Base-by-base conservation (phyloP, 53 echinoderm and acorn worm species). In the Actinopyga echinites region DNA sequence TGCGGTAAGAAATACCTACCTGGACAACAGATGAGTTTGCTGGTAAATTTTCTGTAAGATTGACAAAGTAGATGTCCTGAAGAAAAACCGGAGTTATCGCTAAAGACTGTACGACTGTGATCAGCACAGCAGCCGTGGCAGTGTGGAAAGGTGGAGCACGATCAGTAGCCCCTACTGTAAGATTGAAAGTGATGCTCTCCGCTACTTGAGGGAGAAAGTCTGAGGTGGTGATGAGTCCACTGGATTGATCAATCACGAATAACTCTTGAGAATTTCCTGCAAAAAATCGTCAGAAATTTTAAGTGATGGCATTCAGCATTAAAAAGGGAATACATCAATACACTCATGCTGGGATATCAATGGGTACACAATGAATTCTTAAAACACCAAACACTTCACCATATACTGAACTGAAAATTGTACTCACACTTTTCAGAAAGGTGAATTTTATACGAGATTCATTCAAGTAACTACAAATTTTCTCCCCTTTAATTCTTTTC, bases 81-180 rank as follows among this genome's bases (percentile, higher is more conserved):
- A 60, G 66, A 38, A 99, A 99, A 57, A 69, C 75, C 0, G 94
- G 99, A 25, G 92, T 63, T 21, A 82, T 42, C 20, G 90, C 91
- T 17, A 83, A 78, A 6, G 90, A 86, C 44, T 95, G 90, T 4
- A 92, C 85, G 21, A 99, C 81, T 9, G 80, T 83, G 17, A 95
- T 88, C 12, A 80, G 64, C 6, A 95, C 94, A 3, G 86, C 80
- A 49, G 91, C 85, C 5, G 25, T 62, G 44, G 85, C 60, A 5
- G 64, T 54, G 40, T 90, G 85, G 87, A 86, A 91, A 21, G 99
- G 99, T 33, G 83, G 86, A 52, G 94, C 87, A 75, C 90, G 79
- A 69, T 99, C 99, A 0, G 67, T 88, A 31, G 94, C 99, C 22
- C 73, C 75, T 30, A 99, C 89, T n/a, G 91, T 87, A 82, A 95